A percentile compares a stretch with the other conserved stretches of the same genome.
phyloP scores from a whole-genome alignment of 2,888 invertebrate species.

The Sceliomorpha sp. region DNA sequence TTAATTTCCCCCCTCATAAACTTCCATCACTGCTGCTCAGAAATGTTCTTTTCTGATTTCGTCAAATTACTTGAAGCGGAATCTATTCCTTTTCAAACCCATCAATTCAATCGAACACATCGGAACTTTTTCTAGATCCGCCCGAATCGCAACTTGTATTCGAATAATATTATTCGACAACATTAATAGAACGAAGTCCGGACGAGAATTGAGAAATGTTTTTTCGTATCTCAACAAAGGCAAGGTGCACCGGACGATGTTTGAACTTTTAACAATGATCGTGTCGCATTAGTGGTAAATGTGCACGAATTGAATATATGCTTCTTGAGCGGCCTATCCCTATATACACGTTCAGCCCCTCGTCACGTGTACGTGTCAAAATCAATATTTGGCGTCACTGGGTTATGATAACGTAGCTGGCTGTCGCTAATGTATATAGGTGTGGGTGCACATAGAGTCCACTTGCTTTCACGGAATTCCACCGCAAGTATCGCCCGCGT shows the following conservation, averaged over 20 bases:
- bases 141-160: no score
- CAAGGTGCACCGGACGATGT: constrained; percentile 30
- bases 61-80: no score
- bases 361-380: constrained; percentile 78
- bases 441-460: constrained; percentile 53
- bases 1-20: no score
- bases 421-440: constrained; percentile 51
- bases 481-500: constrained; percentile 44
- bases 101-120: no score
- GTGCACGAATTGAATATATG: constrained; percentile 44
- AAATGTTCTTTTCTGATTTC: no score
- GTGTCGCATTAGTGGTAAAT: constrained; percentile 43
- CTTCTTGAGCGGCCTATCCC: constrained; percentile 46
- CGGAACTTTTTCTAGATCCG: no score
- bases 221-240: constrained; percentile 39
- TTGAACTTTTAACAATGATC: constrained; percentile 49
- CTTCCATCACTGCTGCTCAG: no score
- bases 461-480: constrained; percentile 58
- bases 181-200: background rate
- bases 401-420: constrained; percentile 77
- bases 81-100: no score
- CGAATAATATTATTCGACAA: no score
- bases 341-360: constrained; percentile 62
- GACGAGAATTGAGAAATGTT: background rate
- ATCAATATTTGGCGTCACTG: constrained; percentile 80